A percentile compares a stretch with the other conserved stretches of the same genome.
These are phyloP conservation scores for Drosophila meridionalis DNA, from an alignment of 2,888 invertebrate species.

Conservation along the genomic window DNA sequence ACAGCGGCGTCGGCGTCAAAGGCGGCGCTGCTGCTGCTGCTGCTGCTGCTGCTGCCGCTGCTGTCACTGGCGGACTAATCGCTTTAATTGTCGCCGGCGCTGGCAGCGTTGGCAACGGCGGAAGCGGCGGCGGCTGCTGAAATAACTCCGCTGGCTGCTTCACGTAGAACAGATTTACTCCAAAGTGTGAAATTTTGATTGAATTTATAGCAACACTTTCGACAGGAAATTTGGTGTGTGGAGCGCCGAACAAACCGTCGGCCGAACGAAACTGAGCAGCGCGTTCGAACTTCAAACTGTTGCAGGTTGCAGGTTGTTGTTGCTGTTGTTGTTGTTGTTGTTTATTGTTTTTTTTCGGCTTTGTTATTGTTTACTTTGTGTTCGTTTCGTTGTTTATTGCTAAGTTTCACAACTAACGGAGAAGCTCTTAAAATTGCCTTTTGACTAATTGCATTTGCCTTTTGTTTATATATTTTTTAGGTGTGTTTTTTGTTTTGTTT, in stretches of 20 bases:
- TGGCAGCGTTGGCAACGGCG: constrained; percentile 75
- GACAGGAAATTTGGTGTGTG: constrained; percentile 63
- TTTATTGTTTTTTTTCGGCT: neutral
- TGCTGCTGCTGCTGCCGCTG: constrained; percentile 54
- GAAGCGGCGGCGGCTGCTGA: constrained; percentile 82
- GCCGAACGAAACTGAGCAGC: constrained; percentile 34
- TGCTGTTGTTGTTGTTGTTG: constrained; percentile 10
- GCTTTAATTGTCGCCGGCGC: constrained; percentile 85
- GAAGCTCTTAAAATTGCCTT: constrained; percentile 80
- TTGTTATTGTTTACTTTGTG: constrained; percentile 10
- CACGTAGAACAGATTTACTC: constrained; percentile 85
- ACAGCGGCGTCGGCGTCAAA: constrained; percentile 76
- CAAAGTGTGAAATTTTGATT: constrained; percentile 86
- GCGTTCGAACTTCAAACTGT: constrained; percentile 16
- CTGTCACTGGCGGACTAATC: constrained; percentile 84
- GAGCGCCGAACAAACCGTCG: constrained; percentile 64
- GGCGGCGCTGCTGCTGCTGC: constrained; percentile 75
- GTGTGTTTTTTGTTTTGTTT: constrained; percentile 7
- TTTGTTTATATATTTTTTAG: constrained; percentile 4
- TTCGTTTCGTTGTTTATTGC: constrained; percentile 50
- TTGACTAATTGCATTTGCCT: constrained; percentile 52
- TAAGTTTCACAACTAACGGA: constrained; percentile 80
- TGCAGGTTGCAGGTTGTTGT: constrained; percentile 13
- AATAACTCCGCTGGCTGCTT: constrained; percentile 85
- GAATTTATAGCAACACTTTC: constrained; percentile 83